Base-by-base conservation (phyloP, 2,888 invertebrate genomes). In the Blera fallax region DNA sequence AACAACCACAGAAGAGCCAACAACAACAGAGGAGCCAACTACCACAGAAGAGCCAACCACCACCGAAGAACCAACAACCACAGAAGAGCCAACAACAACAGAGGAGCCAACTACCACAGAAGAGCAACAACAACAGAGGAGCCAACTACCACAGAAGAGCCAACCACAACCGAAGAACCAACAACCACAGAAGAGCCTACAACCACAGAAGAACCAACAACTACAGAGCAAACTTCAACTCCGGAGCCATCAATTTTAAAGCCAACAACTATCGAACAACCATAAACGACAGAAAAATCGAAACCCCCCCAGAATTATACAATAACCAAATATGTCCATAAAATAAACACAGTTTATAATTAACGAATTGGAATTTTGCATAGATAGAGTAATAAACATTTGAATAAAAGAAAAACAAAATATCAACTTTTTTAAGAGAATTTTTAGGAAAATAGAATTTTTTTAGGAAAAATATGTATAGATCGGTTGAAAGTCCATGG, bases 41-140 rank as follows among this genome's bases (percentile, higher is more conserved):
- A 52, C 48, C 0, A 37, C 32, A 3, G 50, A 34, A 37, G 69
- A 43, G 45, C 40, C 87, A 56, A 74, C 87, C 3, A 88, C 88
- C 6, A 27, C 87, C n/a, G n/a, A n/a, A 4, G 60, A 82, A 18
- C 72, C 64, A 3, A 79, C 82, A 2, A 4, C 84, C n/a, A 21
- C 72, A 27, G 60, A 3, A 8, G n/a, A n/a, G n/a, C n/a, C n/a
- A n/a, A 1, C 43, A 32, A 34, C 54, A 48, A 32, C 48, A 6
- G 43, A 43, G 5, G 16, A 16, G 4, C 14, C 40, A 32, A 11
- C 40, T 10, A 43, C 18, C 1, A 32, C 11, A 1, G 29, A 16
- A n/a, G 1, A 5, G 5, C 45, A 16, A 29, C 29, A 18, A 45
- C 62, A 0, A 8, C 56, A 3, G 50, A 3, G 3, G 45, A 29